Evolutionary conservation across 2,113 vertebrate species (phyloP).

Genomic region (Leptobrachium ailaonicum): DNA sequence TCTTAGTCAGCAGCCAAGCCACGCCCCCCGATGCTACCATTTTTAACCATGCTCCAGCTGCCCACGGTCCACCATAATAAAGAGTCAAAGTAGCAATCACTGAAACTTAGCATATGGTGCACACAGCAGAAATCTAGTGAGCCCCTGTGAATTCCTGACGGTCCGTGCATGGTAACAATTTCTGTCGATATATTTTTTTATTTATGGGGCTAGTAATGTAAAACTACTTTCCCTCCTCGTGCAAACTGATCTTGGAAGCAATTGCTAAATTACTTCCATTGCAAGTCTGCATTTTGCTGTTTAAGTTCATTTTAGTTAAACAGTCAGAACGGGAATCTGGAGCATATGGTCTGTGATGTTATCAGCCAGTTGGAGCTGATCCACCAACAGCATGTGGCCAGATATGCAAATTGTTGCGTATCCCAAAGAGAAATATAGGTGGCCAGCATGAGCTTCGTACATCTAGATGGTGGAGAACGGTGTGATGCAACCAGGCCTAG

Average conservation of each 20-base stretch:
- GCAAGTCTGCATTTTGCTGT: conserved; percentile 14
- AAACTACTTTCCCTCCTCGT: conserved; percentile 43
- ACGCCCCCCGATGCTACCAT: too few relatives aligned
- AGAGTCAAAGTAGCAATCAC: too few relatives aligned
- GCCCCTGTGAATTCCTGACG: neutral
- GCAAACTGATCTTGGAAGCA: conserved; percentile 49
- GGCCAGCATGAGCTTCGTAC: neutral
- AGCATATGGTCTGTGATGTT: conserved; percentile 41
- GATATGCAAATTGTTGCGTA: conserved; percentile 41
- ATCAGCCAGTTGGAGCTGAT: conserved; percentile 39
- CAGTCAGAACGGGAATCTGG: conserved; percentile 17
- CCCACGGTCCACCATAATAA: too few relatives aligned
- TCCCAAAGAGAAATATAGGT: neutral
- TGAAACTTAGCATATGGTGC: neutral
- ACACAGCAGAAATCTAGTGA: conserved; percentile 32
- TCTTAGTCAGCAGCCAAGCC: too few relatives aligned
- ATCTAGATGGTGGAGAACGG: neutral
- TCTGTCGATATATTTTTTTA: conserved; percentile 17
- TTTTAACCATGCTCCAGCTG: too few relatives aligned
- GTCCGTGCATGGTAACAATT: conserved; percentile 38
- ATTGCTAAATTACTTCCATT: conserved; percentile 45
- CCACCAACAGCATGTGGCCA: conserved; percentile 19
- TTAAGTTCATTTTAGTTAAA: conserved; percentile 49
- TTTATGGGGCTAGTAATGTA: conserved; percentile 45
- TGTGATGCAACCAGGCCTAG: conserved; percentile 3